Evolutionary conservation across 2,797 vertebrate genomes (phyloP).

Genomic region (Rhynchonycteris naso): DNA sequence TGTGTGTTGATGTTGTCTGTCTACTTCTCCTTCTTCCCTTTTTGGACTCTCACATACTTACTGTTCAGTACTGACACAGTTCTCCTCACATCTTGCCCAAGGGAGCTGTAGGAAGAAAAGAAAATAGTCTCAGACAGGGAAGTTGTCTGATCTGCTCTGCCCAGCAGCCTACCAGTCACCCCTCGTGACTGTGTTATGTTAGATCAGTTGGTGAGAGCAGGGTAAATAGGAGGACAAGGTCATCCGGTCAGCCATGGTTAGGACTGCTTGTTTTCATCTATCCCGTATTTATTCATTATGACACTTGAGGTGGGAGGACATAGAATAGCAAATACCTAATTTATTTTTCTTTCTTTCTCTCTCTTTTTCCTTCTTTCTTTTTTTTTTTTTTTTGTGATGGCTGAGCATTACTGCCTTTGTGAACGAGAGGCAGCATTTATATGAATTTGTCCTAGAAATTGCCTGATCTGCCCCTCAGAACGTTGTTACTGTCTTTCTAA

Average conservation of each 20-base stretch:
- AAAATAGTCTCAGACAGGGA: not conserved
- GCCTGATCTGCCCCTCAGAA: not conserved
- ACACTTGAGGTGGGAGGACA: not conserved
- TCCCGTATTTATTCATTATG: not conserved
- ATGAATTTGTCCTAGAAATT: not conserved
- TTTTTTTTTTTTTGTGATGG: not conserved
- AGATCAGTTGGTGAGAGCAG: not conserved
- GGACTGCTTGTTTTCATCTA: not conserved
- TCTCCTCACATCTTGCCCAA: slow-evolving; percentile 82
- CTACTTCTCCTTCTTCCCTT: not conserved
- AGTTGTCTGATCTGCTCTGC: not conserved
- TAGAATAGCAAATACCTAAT: not conserved
- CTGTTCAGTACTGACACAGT: slow-evolving; percentile 84
- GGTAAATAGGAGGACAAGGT: not conserved
- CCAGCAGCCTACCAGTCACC: not conserved
- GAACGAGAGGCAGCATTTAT: not conserved
- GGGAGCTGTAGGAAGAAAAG: slow-evolving; percentile 82
- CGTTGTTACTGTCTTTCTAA: not conserved
- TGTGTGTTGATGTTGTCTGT: not conserved
- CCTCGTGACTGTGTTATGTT: not conserved
- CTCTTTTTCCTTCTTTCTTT: no score
- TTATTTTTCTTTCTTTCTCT: not conserved
- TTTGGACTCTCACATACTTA: slow-evolving; percentile 81
- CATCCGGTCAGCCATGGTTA: not conserved
- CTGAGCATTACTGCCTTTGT: not conserved